Base-by-base conservation (phyloP, 2,797 vertebrate genomes). In the Falco concolor region DNA sequence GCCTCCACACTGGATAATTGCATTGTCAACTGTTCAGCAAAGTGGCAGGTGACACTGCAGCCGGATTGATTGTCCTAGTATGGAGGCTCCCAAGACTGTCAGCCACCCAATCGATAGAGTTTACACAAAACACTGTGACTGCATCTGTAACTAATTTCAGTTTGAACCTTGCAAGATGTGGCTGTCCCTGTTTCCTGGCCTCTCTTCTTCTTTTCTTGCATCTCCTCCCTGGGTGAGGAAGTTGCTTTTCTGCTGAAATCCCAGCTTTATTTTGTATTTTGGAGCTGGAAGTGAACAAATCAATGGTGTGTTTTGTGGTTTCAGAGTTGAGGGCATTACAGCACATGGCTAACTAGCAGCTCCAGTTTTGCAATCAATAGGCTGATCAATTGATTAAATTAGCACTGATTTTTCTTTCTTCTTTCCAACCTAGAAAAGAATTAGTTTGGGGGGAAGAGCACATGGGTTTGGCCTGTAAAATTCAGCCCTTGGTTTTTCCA, bases 361-460 rank as follows among this genome's bases (percentile, higher is more conserved):
- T 98, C 97, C 94, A 97, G 97, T 98, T 98, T 98, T 97, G 95
- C 96, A 98, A 98, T 98, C 98, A 94, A 98, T 98, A 97, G 96
- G 84, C 96, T 98, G 98, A 98, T 99, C 98, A 98, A 97, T 98
- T 98, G 98, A 98, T 99, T 98, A 98, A 98, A 99, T 99, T 98
- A 98, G 97, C 97, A 98, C 97, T 97, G 98, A 98, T 98, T 98
- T 96, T 97, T 96, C 91, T 95, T 97, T 95, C 96, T 94, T 93
- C 94, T 97, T 96, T 91, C 89, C 95, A 97, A 91, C 95, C 96
- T 94, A 95, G 97, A 96, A 98, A 97, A 97, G 97, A 97, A 98
- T 97, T 97, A 90, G 91, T 98, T 98, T 96, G 91, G 79, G 75
- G 78, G 42, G 85, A 74, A 92, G 91, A 96, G 75, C 49, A 17